These are phyloP conservation scores for Chaetura pelagica DNA, from an alignment of 2,113 vertebrate genomes.

Conservation along the genomic window DNA sequence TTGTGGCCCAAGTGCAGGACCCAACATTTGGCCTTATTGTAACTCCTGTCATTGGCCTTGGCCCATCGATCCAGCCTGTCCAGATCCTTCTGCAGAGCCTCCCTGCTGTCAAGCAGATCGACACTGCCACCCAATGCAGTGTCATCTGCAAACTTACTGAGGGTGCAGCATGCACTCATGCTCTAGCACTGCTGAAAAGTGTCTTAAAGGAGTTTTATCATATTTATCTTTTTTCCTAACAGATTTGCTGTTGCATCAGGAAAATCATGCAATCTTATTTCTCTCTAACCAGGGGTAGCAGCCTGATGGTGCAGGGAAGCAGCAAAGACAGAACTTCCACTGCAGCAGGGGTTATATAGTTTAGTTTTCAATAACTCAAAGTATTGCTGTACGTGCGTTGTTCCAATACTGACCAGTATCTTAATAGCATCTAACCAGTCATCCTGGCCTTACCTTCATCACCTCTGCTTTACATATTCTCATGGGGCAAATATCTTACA, in stretches of 20 bases:
- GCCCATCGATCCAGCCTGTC: too few species aligned
- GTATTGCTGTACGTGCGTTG: background rate
- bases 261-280: background rate
- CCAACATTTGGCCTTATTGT: too few species aligned
- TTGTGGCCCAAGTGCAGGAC: too few species aligned
- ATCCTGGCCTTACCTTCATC: background rate
- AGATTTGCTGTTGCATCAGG: background rate
- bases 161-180: too few species aligned
- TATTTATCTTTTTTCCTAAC: background rate
- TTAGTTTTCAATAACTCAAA: background rate
- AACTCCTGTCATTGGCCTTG: too few species aligned
- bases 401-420: background rate
- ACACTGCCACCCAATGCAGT: too few species aligned
- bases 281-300: background rate
- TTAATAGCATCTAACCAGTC: background rate
- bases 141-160: too few species aligned
- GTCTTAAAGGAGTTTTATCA: background rate
- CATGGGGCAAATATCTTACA: background rate
- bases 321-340: background rate
- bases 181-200: background rate
- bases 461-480: background rate
- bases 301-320: background rate
- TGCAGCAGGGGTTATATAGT: fast-evolving
- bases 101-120: too few species aligned
- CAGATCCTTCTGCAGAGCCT: too few species aligned